These are phyloP conservation scores for Enteromius viviparus DNA, from an alignment of 2,797 vertebrate genomes.

Conservation along the genomic window DNA sequence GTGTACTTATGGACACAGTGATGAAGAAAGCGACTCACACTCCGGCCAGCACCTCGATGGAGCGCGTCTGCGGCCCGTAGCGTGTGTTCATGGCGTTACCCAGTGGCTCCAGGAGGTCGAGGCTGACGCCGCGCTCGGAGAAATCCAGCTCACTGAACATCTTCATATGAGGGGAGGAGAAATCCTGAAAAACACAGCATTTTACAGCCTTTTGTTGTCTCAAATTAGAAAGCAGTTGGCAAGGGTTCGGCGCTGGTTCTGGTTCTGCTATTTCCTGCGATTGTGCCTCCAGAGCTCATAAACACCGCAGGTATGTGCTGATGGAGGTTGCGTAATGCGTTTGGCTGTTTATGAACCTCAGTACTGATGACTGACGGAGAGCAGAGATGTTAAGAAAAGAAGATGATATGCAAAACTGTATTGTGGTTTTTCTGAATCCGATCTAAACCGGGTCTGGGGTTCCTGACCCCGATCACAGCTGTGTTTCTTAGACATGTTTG, in stretches of 20 bases:
- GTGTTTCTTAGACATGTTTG: background rate
- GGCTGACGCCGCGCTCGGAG: slow-evolving; percentile 79
- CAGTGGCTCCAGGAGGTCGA: slow-evolving; percentile 85
- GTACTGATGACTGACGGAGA: background rate
- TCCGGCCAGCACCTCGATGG: slow-evolving; percentile 87
- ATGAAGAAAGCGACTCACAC: slow-evolving; percentile 81
- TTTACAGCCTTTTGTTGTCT: background rate
- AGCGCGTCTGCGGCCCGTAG: slow-evolving; percentile 86
- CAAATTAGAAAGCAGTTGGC: background rate
- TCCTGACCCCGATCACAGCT: background rate
- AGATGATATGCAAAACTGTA: too few relatives aligned
- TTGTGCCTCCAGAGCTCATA: background rate
- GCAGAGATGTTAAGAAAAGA: background rate
- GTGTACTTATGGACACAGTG: background rate
- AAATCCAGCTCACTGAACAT: slow-evolving; percentile 90
- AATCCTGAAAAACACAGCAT: slow-evolving; percentile 76
- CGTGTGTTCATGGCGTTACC: slow-evolving; percentile 85
- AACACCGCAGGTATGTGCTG: background rate
- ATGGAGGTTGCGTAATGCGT: background rate
- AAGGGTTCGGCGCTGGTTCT: background rate
- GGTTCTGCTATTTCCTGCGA: background rate
- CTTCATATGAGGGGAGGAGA: slow-evolving; percentile 85
- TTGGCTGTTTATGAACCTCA: background rate
- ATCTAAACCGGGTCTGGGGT: background rate
- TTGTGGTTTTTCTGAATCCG: too few relatives aligned